These are phyloP conservation scores for Andrena trimmerana DNA, from an alignment of 2,888 invertebrate genomes.

Conservation along the genomic window DNA sequence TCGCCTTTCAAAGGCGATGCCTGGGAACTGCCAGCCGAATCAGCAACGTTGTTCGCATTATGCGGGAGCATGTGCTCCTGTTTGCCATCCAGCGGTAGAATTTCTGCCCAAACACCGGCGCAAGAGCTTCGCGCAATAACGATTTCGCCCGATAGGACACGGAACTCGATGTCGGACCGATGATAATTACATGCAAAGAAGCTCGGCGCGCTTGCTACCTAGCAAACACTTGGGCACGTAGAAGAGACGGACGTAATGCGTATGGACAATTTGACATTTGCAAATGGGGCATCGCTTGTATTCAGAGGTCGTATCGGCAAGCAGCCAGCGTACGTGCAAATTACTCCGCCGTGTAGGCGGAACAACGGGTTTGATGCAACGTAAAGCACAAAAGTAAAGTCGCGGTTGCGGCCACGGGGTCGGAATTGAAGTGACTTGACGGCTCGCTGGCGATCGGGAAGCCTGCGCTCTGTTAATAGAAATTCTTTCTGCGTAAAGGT, in stretches of 20 bases:
- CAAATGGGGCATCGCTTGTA: conserved; percentile 77
- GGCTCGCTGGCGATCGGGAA: background rate
- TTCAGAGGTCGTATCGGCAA: conserved; percentile 71
- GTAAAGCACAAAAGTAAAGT: conserved; percentile 65
- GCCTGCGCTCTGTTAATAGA: background rate
- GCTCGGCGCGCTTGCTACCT: conserved; percentile 45
- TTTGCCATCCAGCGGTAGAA: background rate
- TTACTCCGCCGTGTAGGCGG: conserved; percentile 74
- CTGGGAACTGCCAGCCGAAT: background rate
- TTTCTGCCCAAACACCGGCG: conserved; percentile 5
- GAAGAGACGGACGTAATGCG: conserved; percentile 65
- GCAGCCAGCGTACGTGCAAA: conserved; percentile 74
- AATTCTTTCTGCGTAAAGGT: background rate
- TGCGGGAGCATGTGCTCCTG: conserved; percentile 13
- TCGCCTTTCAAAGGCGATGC: background rate
- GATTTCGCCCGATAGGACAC: conserved; percentile 31
- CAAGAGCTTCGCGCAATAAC: conserved; percentile 3
- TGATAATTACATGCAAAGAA: conserved; percentile 64
- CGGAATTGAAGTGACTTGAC: conserved; percentile 21
- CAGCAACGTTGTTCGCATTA: conserved; percentile 12
- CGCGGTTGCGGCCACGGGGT: conserved; percentile 42
- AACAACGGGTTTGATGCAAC: conserved; percentile 72
- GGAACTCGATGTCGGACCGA: conserved; percentile 49
- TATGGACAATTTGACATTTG: conserved; percentile 78
- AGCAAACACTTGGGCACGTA: conserved; percentile 55